Conservation (phyloP, 1,140 invertebrate species). For the Hylaeus anthracinus region DNA sequence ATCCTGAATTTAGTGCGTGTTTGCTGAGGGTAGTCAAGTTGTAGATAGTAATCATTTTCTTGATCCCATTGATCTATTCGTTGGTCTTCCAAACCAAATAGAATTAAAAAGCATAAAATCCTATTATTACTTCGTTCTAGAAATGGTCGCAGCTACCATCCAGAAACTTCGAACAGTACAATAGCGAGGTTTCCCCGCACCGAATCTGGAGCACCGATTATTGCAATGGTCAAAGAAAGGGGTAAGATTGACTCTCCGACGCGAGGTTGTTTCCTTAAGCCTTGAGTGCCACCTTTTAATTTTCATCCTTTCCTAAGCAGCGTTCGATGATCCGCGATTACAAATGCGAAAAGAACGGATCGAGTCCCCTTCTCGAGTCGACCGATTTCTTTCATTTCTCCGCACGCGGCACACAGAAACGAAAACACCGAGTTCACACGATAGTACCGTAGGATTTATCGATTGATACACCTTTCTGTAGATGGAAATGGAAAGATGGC, state of each 20-base stretch:
- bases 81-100: too few species aligned
- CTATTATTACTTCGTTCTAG: not conserved
- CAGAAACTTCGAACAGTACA: not conserved
- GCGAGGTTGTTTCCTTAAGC: too few species aligned
- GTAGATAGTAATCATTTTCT: too few species aligned
- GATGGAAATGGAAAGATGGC: not conserved
- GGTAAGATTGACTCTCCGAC: not conserved
- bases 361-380: not conserved
- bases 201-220: not conserved
- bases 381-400: not conserved
- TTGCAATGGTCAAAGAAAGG: not conserved
- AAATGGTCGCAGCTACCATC: not conserved
- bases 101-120: too few species aligned
- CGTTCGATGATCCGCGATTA: not conserved
- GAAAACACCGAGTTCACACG: slow-evolving; percentile 14
- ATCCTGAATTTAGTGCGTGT: too few species aligned
- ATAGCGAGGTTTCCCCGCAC: not conserved
- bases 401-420: not conserved
- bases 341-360: too few species aligned
- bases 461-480: slow-evolving; percentile 5
- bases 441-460: not conserved
- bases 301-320: not conserved
- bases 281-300: too few species aligned
- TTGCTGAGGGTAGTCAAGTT: too few species aligned
- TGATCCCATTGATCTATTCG: too few species aligned